A percentile compares a stretch with the other conserved stretches of the same genome.
Evolutionary conservation across 2,113 vertebrate genomes (phyloP).

Genomic region (Prunella fulvescens): DNA sequence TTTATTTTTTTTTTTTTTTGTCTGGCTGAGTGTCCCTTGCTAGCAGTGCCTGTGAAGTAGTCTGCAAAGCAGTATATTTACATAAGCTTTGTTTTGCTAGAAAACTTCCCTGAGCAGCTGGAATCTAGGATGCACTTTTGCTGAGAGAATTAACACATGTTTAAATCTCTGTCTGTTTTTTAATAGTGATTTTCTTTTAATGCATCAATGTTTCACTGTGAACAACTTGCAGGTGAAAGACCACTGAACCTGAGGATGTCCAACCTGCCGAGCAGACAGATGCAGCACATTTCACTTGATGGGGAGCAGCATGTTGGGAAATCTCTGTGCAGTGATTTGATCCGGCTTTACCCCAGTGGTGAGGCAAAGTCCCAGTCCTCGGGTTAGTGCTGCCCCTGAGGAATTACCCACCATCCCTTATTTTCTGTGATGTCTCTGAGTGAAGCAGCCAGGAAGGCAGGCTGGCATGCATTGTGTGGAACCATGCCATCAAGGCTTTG

Average conservation of each 20-base stretch:
- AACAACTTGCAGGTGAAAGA: conserved; percentile 78
- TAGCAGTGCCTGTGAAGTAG: background rate
- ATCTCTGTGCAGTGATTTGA: conserved; percentile 85
- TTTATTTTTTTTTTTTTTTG: background rate
- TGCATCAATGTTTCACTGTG: background rate
- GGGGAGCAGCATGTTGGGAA: conserved; percentile 78
- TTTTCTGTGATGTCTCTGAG: background rate
- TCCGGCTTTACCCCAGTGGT: conserved; percentile 78
- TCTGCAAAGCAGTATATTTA: background rate
- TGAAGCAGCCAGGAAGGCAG: background rate
- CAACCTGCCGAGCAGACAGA: conserved; percentile 73
- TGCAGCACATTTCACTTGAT: conserved; percentile 75
- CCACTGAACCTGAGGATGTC: conserved; percentile 87
- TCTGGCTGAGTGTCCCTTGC: background rate
- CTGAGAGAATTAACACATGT: background rate
- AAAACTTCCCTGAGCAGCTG: background rate
- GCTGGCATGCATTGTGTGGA: background rate
- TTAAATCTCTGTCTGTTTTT: background rate
- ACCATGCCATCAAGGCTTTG: background rate
- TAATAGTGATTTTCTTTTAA: background rate
- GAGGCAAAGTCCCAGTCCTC: conserved; percentile 81
- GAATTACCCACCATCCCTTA: background rate
- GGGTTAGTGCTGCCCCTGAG: conserved; percentile 56
- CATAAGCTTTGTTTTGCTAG: background rate
- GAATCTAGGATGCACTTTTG: background rate